Base-by-base conservation (phyloP, 2,888 invertebrate genomes). In the Phengaris alcon region DNA sequence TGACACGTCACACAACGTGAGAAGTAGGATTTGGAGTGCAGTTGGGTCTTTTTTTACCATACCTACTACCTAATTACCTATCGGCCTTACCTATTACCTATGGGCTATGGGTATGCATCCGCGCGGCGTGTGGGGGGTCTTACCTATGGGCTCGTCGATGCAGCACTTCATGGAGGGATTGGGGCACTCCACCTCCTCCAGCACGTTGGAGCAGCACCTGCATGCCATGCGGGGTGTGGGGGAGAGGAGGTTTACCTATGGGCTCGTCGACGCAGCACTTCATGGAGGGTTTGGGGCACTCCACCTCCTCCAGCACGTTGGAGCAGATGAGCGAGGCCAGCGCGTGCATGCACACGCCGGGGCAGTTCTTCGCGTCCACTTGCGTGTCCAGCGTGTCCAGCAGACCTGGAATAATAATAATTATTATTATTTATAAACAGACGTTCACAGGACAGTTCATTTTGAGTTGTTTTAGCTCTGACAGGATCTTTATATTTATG, bases 301-400 rank as follows among this genome's bases (percentile, higher is more conserved):
- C 95, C 35, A 97, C 96, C 84, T 97, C 96, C 77, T 97, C 97
- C 74, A 97, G 93, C 22, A 98, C 97, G 81, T 97, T 96, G 87
- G 96, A 96, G 87, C 98, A 98, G 83, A 98, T 96, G 77, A 98
- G 90, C 0, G 98, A 96, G 2, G 98, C 97, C 77, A 98, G 88
- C 10, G 97, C 95, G 85, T 98, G 97, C 78, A 97, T 97, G 88
- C 98, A 98, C 76, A 97, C 96, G 0, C 98, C 98, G 0, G 98
- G 98, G 85, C 98, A 98, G 87, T 97, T 96, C 89, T 97, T 97
- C 77, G 96, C 95, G 87, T 97, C 96, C 77, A 96, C 97, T 77
- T 97, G 97, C 79, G 96, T 97, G 77, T 97, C 97, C 84, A 98
- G 95, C 51, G 97, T 96, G 84, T 97, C 97, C 83, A 98, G 90